Conservation (phyloP, 2,888 invertebrate species). For the Diloba caeruleocephala region DNA sequence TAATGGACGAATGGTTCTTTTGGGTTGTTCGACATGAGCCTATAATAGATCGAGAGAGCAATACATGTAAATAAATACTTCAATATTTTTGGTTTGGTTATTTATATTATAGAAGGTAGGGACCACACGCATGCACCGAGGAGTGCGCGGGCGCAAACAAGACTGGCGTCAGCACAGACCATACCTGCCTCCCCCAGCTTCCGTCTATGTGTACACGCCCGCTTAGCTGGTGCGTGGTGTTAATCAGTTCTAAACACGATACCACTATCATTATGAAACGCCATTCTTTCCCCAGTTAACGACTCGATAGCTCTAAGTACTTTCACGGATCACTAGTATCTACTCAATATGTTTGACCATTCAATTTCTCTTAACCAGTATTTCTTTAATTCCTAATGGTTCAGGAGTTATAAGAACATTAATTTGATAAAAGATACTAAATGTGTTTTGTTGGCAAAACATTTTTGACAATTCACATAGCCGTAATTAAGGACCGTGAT, state of each 20-base stretch:
- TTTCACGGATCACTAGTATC: slow-evolving; percentile 65
- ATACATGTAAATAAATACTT: slow-evolving; percentile 21
- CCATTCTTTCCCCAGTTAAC: slow-evolving; percentile 82
- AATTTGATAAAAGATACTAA: slow-evolving; percentile 25
- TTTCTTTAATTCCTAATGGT: slow-evolving; percentile 20
- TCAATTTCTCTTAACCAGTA: slow-evolving; percentile 46
- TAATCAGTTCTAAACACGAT: slow-evolving; percentile 83
- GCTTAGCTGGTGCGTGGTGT: slow-evolving; percentile 74
- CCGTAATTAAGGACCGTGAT: slow-evolving; percentile 82
- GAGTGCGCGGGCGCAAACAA: slow-evolving; percentile 79
- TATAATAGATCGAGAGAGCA: slow-evolving; percentile 9
- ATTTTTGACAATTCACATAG: slow-evolving; percentile 63
- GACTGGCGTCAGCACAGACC: slow-evolving; percentile 69
- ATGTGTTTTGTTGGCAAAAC: slow-evolving; percentile 69
- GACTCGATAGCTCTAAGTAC: slow-evolving; percentile 75
- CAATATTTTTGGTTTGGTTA: slow-evolving; percentile 27
- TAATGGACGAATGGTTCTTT: slow-evolving; percentile 47
- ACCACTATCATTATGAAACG: slow-evolving; percentile 80
- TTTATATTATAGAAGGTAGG: slow-evolving; percentile 50
- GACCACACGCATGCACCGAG: slow-evolving; percentile 82
- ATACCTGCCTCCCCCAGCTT: slow-evolving; percentile 67
- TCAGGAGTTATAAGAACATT: slow-evolving; percentile 19
- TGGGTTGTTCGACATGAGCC: slow-evolving; percentile 39
- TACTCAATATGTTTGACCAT: slow-evolving; percentile 62
- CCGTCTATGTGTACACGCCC: slow-evolving; percentile 72